These are phyloP conservation scores for Sinocyclocheilus anophthalmus DNA, from an alignment of 2,113 vertebrate species.

Conservation along the genomic window DNA sequence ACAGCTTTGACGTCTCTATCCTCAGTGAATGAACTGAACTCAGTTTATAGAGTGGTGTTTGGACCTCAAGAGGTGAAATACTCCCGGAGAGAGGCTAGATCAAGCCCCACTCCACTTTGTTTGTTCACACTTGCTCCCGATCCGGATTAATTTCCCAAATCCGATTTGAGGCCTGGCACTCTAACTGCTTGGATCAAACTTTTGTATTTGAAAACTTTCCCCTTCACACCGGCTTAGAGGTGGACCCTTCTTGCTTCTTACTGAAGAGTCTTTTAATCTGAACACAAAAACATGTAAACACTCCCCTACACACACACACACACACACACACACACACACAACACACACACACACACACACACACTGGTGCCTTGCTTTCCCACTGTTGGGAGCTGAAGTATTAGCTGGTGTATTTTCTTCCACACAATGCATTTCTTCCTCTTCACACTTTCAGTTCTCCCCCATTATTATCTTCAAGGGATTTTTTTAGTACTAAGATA, in stretches of 20 bases:
- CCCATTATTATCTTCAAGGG: background rate
- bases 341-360: slow-evolving; percentile 12
- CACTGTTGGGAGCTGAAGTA: slow-evolving; percentile 62
- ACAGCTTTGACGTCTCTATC: slow-evolving; percentile 55
- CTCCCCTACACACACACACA: slow-evolving; percentile 15
- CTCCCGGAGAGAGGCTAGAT: background rate
- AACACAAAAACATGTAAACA: slow-evolving; percentile 19
- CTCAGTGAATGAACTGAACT: slow-evolving; percentile 43
- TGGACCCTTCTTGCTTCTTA: slow-evolving; percentile 58
- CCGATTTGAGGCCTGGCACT: slow-evolving; percentile 70
- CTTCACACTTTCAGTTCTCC: background rate
- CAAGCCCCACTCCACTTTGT: slow-evolving; percentile 58
- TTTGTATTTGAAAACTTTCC: slow-evolving; percentile 70
- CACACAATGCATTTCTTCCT: background rate
- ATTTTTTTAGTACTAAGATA: background rate
- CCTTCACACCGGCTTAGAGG: slow-evolving; percentile 78
- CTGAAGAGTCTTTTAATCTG: slow-evolving; percentile 33
- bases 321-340: background rate
- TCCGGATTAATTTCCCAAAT: slow-evolving; percentile 74
- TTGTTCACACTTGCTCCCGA: slow-evolving; percentile 66
- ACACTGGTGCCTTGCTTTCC: slow-evolving; percentile 12
- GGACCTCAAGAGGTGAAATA: slow-evolving; percentile 19
- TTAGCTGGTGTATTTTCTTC: slow-evolving; percentile 54
- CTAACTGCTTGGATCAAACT: slow-evolving; percentile 64
- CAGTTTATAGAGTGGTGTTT: background rate